These are phyloP conservation scores for Euura saliciscinereae DNA, from an alignment of 1,140 invertebrate species.

Conservation along the genomic window DNA sequence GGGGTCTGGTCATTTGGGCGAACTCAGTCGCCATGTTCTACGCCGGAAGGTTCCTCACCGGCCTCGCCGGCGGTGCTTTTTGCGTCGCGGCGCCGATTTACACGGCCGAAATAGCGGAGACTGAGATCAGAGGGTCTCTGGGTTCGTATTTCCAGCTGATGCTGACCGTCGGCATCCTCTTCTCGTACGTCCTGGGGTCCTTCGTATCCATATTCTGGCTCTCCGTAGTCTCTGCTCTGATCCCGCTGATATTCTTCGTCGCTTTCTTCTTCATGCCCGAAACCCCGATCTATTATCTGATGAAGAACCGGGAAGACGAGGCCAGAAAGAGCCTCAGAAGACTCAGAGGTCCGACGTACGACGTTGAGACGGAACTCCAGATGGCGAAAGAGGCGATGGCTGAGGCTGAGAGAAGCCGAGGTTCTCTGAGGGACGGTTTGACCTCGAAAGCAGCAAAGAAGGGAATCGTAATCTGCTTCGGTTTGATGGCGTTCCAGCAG, in stretches of 20 bases:
- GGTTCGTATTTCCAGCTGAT: conserved; percentile 81
- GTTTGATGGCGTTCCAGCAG: conserved; percentile 87
- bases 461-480: conserved; percentile 74
- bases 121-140: conserved; percentile 76
- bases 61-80: conserved; percentile 75
- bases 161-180: conserved; percentile 75
- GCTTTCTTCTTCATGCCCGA: conserved; percentile 82
- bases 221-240: conserved; percentile 68
- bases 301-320: conserved; percentile 65
- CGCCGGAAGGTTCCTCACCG: conserved; percentile 76
- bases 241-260: conserved; percentile 71
- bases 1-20: conserved; percentile 76
- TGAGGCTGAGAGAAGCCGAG: conserved; percentile 55
- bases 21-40: conserved; percentile 71
- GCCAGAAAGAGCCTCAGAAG: conserved; percentile 69
- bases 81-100: conserved; percentile 81
- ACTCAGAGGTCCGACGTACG: conserved; percentile 70
- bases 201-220: conserved; percentile 65
- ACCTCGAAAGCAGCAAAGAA: conserved; percentile 67
- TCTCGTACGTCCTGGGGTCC: conserved; percentile 70
- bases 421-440: conserved; percentile 64
- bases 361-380: conserved; percentile 69
- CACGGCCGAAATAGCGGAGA: conserved; percentile 82
- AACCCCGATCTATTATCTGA: conserved; percentile 66
- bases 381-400: conserved; percentile 63